phyloP scores from a whole-genome alignment of 1,140 invertebrate genomes.

The Megalonaias nervosa region DNA sequence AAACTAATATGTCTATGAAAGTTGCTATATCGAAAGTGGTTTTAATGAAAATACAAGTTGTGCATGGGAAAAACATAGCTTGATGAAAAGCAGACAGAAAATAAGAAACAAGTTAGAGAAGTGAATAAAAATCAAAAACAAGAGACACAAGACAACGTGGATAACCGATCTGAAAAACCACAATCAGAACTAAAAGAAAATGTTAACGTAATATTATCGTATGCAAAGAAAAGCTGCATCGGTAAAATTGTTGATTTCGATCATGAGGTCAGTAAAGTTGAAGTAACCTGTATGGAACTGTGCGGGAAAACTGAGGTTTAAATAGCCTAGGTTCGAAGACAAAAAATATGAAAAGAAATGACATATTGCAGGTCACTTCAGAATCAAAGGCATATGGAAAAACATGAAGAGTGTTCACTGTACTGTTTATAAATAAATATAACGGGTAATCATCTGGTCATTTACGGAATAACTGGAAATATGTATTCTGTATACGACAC shows the following conservation, averaged over 20 bases:
- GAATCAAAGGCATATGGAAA: no score
- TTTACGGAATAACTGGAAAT: no score
- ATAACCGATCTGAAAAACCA: no score
- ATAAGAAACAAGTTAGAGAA: background rate
- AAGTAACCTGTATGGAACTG: conserved; percentile 7
- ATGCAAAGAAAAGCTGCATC: conserved; percentile 10
- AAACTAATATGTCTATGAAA: conserved; percentile 2
- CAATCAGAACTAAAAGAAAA: background rate
- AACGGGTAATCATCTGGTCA: no score
- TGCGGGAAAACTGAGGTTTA: conserved; percentile 2
- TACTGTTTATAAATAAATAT: no score
- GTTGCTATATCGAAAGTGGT: conserved; percentile 4
- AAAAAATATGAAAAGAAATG: background rate
- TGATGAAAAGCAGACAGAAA: background rate
- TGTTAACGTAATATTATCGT: background rate
- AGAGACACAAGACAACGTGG: background rate
- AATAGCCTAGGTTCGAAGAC: conserved; percentile 9
- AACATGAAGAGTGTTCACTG: no score
- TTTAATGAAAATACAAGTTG: conserved; percentile 16
- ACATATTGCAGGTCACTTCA: background rate
- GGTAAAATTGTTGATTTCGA: conserved; percentile 1
- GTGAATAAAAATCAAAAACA: background rate
- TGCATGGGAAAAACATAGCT: background rate
- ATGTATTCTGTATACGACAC: no score
- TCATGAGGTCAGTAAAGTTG: conserved; percentile 1